phyloP scores from a whole-genome alignment of 2,113 vertebrate species.

The Guaruba guarouba region DNA sequence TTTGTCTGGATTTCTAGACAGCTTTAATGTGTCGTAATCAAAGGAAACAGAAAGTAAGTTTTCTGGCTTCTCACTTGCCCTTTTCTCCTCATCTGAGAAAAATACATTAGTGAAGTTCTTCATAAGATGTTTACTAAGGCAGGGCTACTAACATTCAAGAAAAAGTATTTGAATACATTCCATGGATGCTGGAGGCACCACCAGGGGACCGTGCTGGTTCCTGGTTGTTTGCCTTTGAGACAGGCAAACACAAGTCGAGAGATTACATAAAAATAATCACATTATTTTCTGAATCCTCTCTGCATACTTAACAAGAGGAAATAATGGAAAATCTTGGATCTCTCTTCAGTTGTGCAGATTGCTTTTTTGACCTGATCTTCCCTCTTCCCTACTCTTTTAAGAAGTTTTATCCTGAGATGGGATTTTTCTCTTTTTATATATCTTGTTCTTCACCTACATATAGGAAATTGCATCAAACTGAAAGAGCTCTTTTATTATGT shows the following conservation, averaged over 20 bases:
- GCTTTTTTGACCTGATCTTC: not conserved
- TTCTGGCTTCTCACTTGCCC: not conserved
- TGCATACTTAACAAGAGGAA: not conserved
- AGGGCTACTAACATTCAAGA: not conserved
- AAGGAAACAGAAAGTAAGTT: not conserved
- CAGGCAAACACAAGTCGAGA: not conserved
- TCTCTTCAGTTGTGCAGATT: not conserved
- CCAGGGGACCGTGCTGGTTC: not conserved
- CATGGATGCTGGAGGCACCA: constrained; percentile 23
- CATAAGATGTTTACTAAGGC: not conserved
- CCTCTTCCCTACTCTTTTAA: not conserved
- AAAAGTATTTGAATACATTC: constrained; percentile 15
- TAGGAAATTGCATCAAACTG: not conserved
- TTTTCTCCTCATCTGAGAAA: not conserved
- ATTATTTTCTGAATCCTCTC: not conserved
- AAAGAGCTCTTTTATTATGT: not conserved
- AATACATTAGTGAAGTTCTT: not conserved
- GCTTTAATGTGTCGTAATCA: not conserved
- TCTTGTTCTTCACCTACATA: not conserved
- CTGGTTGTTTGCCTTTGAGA: constrained; percentile 1
- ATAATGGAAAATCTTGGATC: not conserved
- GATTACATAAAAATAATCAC: not conserved
- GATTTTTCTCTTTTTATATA: not conserved
- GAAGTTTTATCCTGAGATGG: not conserved
- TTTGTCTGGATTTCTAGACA: constrained; percentile 30